Conservation (phyloP, 2,113 vertebrate genomes). For the Daphoenositta chrysoptera region DNA sequence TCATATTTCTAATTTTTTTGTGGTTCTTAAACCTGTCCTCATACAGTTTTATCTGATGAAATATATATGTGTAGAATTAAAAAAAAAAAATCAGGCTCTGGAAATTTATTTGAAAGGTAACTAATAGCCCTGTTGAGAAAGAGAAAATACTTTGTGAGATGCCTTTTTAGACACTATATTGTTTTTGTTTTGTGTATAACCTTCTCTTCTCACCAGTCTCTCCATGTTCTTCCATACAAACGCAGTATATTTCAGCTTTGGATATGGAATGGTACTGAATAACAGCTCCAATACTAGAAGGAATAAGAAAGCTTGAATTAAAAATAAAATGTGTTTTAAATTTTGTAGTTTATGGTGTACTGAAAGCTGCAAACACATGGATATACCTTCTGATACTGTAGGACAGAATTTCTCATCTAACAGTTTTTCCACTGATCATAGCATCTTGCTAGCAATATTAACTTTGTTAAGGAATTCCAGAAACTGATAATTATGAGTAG, state of each 20-base stretch:
- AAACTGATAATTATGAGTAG: not conserved
- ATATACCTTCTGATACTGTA: not conserved
- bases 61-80: not conserved
- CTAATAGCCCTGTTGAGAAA: not conserved
- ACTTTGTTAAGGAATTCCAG: not conserved
- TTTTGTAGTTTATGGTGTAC: not conserved
- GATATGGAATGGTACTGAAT: not conserved
- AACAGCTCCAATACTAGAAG: not conserved
- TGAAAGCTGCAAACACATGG: not conserved
- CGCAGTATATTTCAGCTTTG: not conserved
- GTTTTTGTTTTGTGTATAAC: not conserved
- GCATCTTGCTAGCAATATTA: not conserved
- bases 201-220: not conserved
- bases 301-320: not conserved
- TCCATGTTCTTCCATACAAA: not conserved
- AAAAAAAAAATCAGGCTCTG: not conserved
- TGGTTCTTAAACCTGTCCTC: not conserved
- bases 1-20: not conserved
- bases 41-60: not conserved
- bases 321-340: not conserved
- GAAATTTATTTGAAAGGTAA: not conserved
- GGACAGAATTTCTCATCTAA: not conserved
- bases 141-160: not conserved
- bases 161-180: not conserved
- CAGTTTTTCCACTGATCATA: not conserved